Evolutionary conservation across 2,113 vertebrate species (phyloP).

Genomic region (Periophthalmodon schlosseri): DNA sequence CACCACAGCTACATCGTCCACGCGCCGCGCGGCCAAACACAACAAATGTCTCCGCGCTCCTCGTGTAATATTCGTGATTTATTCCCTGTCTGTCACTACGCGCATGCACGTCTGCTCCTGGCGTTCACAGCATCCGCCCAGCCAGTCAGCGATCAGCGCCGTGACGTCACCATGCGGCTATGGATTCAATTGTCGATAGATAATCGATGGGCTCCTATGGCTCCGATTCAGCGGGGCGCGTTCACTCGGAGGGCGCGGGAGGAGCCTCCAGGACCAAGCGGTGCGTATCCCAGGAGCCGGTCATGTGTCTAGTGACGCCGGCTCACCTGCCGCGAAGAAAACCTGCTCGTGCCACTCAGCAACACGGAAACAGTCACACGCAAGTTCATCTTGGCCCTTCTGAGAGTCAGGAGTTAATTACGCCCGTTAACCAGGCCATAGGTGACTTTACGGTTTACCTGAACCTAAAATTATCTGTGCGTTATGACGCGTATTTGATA

Average conservation of each 20-base stretch:
- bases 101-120: constrained; percentile 24
- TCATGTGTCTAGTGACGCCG: neutral
- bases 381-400: neutral
- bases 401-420: too few relatives aligned
- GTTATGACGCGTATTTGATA: neutral
- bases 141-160: constrained; percentile 49
- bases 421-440: too few relatives aligned
- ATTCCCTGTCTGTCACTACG: constrained; percentile 7
- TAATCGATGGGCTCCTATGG: constrained; percentile 2
- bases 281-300: neutral
- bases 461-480: neutral
- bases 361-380: neutral
- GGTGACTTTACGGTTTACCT: neutral
- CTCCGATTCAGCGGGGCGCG: neutral
- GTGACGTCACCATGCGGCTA: constrained; percentile 76
- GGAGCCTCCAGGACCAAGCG: neutral
- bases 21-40: constrained; percentile 46
- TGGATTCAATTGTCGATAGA: constrained; percentile 45
- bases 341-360: neutral
- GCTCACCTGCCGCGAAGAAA: neutral
- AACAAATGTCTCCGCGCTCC: constrained; percentile 27
- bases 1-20: constrained; percentile 55
- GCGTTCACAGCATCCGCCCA: constrained; percentile 42
- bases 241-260: neutral
- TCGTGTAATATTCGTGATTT: neutral